A percentile compares a stretch with the other conserved stretches of the same genome.
phyloP scores from a whole-genome alignment of 2,797 vertebrate species.

The Aplochiton taeniatus region DNA sequence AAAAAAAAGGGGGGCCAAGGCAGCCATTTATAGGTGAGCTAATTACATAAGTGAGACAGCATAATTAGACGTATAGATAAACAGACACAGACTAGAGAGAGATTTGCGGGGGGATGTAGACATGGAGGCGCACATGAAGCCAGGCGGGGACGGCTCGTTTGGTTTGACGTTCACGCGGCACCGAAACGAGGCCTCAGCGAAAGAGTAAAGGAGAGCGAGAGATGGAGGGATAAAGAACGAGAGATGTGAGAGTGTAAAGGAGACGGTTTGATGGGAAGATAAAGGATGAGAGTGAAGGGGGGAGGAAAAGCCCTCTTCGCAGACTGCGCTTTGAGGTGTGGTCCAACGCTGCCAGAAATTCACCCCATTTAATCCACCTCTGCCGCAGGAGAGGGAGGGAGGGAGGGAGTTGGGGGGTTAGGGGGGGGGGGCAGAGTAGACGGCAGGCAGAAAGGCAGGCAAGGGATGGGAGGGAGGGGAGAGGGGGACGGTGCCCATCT shows the following conservation, averaged over 20 bases:
- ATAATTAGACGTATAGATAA: constrained; percentile 77
- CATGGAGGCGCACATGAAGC: constrained; percentile 49
- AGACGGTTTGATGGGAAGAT: constrained; percentile 53
- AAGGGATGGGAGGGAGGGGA: constrained; percentile 29
- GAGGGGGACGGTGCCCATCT: constrained; percentile 29
- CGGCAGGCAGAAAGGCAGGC: constrained; percentile 49
- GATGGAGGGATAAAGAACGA: constrained; percentile 38
- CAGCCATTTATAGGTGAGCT: constrained; percentile 72
- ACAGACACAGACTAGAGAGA: constrained; percentile 60
- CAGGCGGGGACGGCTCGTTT: constrained; percentile 39
- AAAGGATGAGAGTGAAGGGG: constrained; percentile 64
- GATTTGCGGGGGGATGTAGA: constrained; percentile 18
- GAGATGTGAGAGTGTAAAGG: constrained; percentile 48
- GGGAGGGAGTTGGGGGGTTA: constrained; percentile 29
- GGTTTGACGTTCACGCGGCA: constrained; percentile 56
- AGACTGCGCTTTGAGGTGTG: constrained; percentile 69
- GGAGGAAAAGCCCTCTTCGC: constrained; percentile 65
- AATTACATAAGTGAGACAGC: constrained; percentile 78
- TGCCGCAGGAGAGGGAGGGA: constrained; percentile 56
- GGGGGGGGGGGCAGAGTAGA: constrained; percentile 14
- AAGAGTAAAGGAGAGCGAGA: constrained; percentile 50
- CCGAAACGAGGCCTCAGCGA: constrained; percentile 46
- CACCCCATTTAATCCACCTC: constrained; percentile 72
- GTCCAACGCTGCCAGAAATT: constrained; percentile 55
- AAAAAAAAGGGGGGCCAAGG: constrained; percentile 22